These are phyloP conservation scores for Cybosia mesomella DNA, from an alignment of 2,888 invertebrate species.

Conservation along the genomic window DNA sequence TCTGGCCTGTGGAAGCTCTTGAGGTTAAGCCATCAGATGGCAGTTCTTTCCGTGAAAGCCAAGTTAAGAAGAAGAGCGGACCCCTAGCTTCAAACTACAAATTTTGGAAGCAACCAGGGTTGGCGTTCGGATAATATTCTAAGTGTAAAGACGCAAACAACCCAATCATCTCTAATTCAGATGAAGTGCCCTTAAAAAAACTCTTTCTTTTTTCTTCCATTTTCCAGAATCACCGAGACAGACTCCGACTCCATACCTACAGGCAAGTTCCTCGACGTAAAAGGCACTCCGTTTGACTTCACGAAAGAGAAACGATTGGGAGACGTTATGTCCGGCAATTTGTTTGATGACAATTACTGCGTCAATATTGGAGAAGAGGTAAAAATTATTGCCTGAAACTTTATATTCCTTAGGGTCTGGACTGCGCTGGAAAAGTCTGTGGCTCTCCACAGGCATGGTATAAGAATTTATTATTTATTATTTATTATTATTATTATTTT, in stretches of 20 bases:
- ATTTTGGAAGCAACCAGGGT: too few relatives aligned
- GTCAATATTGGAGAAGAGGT: constrained; percentile 81
- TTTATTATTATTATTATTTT: too few relatives aligned
- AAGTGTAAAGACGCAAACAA: not conserved
- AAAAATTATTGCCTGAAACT: not conserved
- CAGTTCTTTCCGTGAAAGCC: too few relatives aligned
- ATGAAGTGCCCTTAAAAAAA: not conserved
- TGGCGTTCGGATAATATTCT: too few relatives aligned
- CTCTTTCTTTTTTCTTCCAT: not conserved
- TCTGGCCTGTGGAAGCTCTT: too few relatives aligned
- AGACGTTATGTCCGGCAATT: constrained; percentile 89
- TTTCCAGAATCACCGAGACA: constrained; percentile 75
- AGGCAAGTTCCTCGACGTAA: constrained; percentile 82
- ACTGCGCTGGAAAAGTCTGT: too few relatives aligned
- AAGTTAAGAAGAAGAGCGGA: too few relatives aligned
- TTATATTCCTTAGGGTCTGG: too few relatives aligned
- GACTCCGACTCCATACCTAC: constrained; percentile 74
- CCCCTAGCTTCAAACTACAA: too few relatives aligned
- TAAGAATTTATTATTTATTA: too few relatives aligned
- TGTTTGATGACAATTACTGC: constrained; percentile 95
- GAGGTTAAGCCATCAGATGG: too few relatives aligned
- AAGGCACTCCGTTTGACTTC: constrained; percentile 91
- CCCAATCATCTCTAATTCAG: not conserved
- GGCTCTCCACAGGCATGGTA: too few relatives aligned
- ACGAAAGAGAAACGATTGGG: constrained; percentile 88